A percentile compares a stretch with the other conserved stretches of the same genome.
Conservation (phyloP, 2,113 vertebrate genomes). For the Petromus typicus region DNA sequence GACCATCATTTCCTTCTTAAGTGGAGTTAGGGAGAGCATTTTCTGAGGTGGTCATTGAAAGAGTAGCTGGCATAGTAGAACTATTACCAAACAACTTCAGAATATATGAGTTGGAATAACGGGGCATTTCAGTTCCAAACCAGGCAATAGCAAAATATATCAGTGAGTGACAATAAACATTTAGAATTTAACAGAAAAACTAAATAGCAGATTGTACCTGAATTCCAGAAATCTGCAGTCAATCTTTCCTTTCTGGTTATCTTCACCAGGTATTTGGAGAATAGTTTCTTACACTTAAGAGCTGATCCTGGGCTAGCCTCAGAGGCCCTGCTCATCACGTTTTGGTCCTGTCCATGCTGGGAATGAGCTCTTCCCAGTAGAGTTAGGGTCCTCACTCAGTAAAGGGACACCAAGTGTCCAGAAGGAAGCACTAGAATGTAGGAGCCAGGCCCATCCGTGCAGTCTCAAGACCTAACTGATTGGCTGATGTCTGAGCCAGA, state of each 20-base stretch:
- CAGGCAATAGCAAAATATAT: background rate
- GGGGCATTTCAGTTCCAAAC: background rate
- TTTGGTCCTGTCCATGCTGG: background rate
- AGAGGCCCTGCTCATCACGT: background rate
- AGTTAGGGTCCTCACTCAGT: background rate
- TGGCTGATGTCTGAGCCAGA: background rate
- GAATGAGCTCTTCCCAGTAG: background rate
- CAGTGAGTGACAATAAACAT: background rate
- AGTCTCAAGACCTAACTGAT: background rate
- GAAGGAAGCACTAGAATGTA: background rate
- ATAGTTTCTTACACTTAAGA: background rate
- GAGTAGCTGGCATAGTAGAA: background rate
- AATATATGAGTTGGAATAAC: slow-evolving; percentile 8
- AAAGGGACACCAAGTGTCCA: background rate
- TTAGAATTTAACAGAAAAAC: slow-evolving; percentile 15
- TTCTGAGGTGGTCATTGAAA: background rate
- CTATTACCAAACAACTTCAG: slow-evolving; percentile 15
- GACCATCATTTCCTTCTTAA: background rate
- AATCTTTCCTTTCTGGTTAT: background rate
- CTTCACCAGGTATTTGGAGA: background rate
- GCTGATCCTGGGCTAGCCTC: background rate
- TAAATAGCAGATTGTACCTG: background rate
- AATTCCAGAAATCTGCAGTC: background rate
- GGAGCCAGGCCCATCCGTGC: background rate
- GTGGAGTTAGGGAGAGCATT: background rate